A percentile compares a stretch with the other conserved stretches of the same genome.
These are phyloP conservation scores for Dioctria linearis DNA, from an alignment of 2,888 invertebrate genomes.

Conservation along the genomic window DNA sequence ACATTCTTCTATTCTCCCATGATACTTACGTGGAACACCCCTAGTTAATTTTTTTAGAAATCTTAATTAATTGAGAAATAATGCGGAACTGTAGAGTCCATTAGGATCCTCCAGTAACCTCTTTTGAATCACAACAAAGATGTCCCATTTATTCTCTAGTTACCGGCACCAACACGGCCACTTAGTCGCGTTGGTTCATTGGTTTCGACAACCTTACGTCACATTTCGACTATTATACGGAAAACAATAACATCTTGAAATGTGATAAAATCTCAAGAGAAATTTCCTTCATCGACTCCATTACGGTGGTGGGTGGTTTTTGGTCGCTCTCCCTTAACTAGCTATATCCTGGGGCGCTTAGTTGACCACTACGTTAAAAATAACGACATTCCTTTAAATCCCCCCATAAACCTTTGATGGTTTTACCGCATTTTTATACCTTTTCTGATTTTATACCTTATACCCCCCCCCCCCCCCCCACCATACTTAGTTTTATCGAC, in stretches of 20 bases:
- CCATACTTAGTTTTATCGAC: background rate
- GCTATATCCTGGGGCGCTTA: constrained; percentile 12
- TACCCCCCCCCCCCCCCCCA: background rate
- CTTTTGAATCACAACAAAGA: too few species aligned
- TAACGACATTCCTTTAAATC: constrained; percentile 46
- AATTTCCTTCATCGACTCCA: background rate
- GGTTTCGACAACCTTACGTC: constrained; percentile 17
- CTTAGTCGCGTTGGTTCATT: background rate
- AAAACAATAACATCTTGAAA: constrained; percentile 29
- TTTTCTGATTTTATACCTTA: background rate
- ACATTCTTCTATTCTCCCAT: background rate
- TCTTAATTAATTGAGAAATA: too few species aligned
- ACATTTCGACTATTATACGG: background rate
- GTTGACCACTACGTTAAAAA: constrained; percentile 50
- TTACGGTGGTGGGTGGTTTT: background rate
- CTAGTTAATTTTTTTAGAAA: background rate
- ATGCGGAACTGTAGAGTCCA: too few species aligned
- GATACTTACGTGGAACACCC: background rate
- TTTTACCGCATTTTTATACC: constrained; percentile 36
- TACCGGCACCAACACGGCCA: too few species aligned
- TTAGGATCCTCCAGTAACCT: too few species aligned
- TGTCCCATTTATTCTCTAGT: too few species aligned
- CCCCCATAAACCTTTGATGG: constrained; percentile 46
- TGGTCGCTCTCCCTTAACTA: too few species aligned
- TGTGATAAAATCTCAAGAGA: constrained; percentile 28